Base-by-base conservation (phyloP, 1,140 invertebrate species). In the Hycleus cichorii region DNA sequence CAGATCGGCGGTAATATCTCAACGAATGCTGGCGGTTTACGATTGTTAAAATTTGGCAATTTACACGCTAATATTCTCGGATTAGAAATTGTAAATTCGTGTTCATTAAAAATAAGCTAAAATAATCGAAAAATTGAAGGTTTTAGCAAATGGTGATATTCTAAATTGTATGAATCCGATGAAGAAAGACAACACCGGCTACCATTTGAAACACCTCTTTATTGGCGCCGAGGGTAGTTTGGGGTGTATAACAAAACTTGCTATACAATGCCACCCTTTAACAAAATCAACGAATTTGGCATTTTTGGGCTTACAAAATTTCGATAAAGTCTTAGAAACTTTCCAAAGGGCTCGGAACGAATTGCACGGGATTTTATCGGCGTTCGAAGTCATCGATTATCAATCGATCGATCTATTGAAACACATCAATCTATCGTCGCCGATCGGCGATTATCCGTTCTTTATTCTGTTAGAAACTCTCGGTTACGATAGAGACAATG, bases 141-240 rank as follows among this genome's bases (percentile, higher is more conserved):
- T 98, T 3, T 80, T 91, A 73, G 89, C 95, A 3, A 85, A 93
- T 77, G 95, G 95, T 0, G 81, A 88, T 52, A 77, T 98, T 2
- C 71, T 98, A 11, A 86, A 98, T 70, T 87, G 88, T 58, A 77
- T 98, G 67, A 89, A 84, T 60, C 81, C 84, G 4, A 76, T 97
- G 55, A 90, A 94, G 70, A 99, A 99, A 76, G 95, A 99, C 71
- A 99, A 98, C 69, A 98, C 95, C 0, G 95, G 95, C 0, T 96
- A 95, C 72, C 92, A 98, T 72, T 73, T 97, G 50, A 96, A 97
- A 72, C 95, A 98, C 73, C 71, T 98, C 54, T 98, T 99, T 72
- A 95, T 99, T 67, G 97, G 97, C 8, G 93, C 93, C 0, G 97
- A 99, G 79, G 97, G 97, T 40, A 97, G 95, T 0, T 76, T 99